Base-by-base conservation (phyloP, 2,113 vertebrate genomes). In the Ameiurus melas region DNA sequence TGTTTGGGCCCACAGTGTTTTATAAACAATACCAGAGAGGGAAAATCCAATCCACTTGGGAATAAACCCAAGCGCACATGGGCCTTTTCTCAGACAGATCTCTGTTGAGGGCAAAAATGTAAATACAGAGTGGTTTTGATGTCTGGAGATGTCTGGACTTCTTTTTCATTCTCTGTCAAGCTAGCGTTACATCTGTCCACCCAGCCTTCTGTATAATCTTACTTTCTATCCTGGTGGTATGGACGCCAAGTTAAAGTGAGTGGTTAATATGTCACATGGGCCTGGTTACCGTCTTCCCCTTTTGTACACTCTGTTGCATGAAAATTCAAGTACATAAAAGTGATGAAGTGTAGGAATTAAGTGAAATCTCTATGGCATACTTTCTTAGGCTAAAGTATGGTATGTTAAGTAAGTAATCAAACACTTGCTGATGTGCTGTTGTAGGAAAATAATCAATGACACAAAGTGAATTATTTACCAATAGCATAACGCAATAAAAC, bases 31-130 rank as follows among this genome's bases (percentile, higher is more conserved):
- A 85, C 71, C 70, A 64, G 57, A 55, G 86, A 73, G 83, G 64
- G 83, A 89, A 91, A 87, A 87, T 83, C 33, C 75, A 89, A 83
- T 82, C 77, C 90, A 89, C 85, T 57, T 85, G 85, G 83, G 82
- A 87, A 87, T 87, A 83, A 78, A 85, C 82, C 83, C 80, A 53
- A 83, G 86, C 3, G 55, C 83, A 80, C 75, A 87, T 83, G 57
- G 19, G 77, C 68, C 85, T 25, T 85, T 62, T 68, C 27, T 36
- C 8, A 60, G 78, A 83, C 78, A 70, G 70, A 62, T 77, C 79
- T 68, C 70, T 80, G 55, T 25, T 86, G 78, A 47, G 6, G 77
- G 62, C 13, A 17, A 47, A 78, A 86, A 86, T 86, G 73, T 68
- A 80, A 87, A 87, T 85, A 53, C 79, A 55, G 27, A 43, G 12